Evolutionary conservation across 2,888 invertebrate species (phyloP), one percentile per base, ranked within the genome.

Genomic region (Plusia festucae): DNA sequence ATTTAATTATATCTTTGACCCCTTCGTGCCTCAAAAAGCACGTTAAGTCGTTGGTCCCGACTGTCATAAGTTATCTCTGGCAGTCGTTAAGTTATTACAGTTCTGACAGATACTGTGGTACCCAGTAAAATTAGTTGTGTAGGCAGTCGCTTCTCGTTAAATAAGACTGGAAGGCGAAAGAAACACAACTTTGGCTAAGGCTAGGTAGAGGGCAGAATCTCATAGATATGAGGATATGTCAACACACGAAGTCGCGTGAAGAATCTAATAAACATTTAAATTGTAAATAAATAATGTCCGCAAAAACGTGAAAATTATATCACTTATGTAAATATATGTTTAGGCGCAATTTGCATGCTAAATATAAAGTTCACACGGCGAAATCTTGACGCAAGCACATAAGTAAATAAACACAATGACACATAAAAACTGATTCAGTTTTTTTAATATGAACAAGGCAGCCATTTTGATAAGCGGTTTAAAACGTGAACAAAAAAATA

Each of bases 291-390:
- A 53, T 20, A 44, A 51, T 20, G 15, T 53, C 52, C 13, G 5
- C 53, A 24, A 24, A 52, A 30, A 60, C 69, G 55, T 73, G 60
- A 62, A 53, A 65, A 60, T 40, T 59, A 49, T 6, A 60, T 62
- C 61, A 57, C 32, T 13, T 70, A 66, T 54, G 40, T 57, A 60
- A 74, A 62, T 52, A 51, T 15, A 30, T 53, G 55, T 52, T 70
- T 53, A 49, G 20, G 30, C 30, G 30, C 18, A 51, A 65, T 69
- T 73, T 65, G 20, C 55, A 51, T 58, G 40, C 53, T 53, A 56
- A 51, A 58, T 54, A 24, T 51, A 20, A n/a, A 13, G 34, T 59
- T 67, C 18, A 62, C 18, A 32, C 32, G 20, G 58, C 40, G 44
- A 59, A 22, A 56, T 46, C 44, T 57, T 57, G 57, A 57, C 30